Base-by-base conservation (phyloP, 2,797 vertebrate species). In the Morus bassanus region DNA sequence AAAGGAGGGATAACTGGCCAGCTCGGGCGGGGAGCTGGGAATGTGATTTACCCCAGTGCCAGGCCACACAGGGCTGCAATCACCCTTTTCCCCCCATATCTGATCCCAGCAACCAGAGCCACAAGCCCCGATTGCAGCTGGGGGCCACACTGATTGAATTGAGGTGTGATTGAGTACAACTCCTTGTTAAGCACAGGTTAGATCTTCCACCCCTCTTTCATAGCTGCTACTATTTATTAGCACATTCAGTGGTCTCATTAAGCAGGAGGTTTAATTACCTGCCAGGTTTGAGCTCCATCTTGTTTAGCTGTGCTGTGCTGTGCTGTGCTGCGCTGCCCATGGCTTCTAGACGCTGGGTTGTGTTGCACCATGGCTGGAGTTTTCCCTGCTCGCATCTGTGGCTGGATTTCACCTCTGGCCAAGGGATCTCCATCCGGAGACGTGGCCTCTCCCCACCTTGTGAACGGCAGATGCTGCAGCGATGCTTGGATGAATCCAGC, bases 221-320 rank as follows among this genome's bases (percentile, higher is more conserved):
- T 72, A 72, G 70, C 72, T 94, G 70, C n/a, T 93, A 23, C 68
- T 93, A 39, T 80, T 93, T 70, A 82, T 93, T 91, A 95, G 79
- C 74, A 50, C 31, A 17, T 93, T 87, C 80, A 89, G 33, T 11
- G 56, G 84, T 35, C 59, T 92, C 70, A 59, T 96, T 94, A 96
- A 89, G 48, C 6, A 33, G 53, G 43, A 41, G n/a, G 39, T 91
- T 95, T 96, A 93, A 94, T 93, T 91, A 93, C n/a, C 81, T 95
- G 78, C 86, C 51, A 68, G 31, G 10, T 74, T 72, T 80, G 56
- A 84, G 48, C 56, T 92, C 37, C 15, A 33, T 90, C 68, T 72
- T 78, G 22, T 37, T 91, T 43, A 60, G 43, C 22, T 65, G 74
- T 69, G 28, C 43, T 65, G 74, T 65, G 27, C 43, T 48, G 61